A percentile compares a stretch with the other conserved stretches of the same genome.
phyloP scores from a whole-genome alignment of 2,113 vertebrate species.

The Alligator sinensis region DNA sequence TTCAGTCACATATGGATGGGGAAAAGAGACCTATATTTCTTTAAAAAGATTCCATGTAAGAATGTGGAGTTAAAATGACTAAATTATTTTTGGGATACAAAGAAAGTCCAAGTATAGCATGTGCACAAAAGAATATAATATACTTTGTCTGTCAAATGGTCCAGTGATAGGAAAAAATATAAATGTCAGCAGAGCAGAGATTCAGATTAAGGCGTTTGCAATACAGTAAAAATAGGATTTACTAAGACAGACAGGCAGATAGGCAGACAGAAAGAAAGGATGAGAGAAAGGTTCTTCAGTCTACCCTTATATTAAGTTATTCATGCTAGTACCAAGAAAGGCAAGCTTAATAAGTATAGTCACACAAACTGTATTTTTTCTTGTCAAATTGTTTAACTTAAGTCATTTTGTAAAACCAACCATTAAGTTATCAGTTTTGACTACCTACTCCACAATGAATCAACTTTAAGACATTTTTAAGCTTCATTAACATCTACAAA shows the following conservation, averaged over 20 bases:
- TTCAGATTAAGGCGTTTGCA: neutral
- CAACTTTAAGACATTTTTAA: neutral
- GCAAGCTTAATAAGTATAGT: neutral
- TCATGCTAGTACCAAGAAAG: neutral
- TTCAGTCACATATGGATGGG: too few relatives aligned
- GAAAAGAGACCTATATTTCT: neutral
- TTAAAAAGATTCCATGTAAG: neutral
- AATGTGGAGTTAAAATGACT: neutral
- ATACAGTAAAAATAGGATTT: neutral
- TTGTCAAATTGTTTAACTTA: slow-evolving; percentile 10
- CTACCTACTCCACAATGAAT: slow-evolving; percentile 1
- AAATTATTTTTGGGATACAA: neutral
- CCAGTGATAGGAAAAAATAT: slow-evolving; percentile 19
- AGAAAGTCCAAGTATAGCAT: neutral
- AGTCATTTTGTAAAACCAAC: neutral
- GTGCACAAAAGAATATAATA: neutral
- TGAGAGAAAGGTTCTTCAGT: neutral
- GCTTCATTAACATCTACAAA: neutral
- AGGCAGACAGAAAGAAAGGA: too few relatives aligned
- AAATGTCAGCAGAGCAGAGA: neutral
- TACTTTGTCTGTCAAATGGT: neutral
- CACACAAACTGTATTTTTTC: neutral
- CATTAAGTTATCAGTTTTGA: neutral
- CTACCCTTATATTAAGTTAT: neutral
- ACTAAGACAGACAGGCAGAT: too few relatives aligned